Evolutionary conservation across 2,113 vertebrate species (phyloP).

Genomic region (Thalassarche chlororhynchos): DNA sequence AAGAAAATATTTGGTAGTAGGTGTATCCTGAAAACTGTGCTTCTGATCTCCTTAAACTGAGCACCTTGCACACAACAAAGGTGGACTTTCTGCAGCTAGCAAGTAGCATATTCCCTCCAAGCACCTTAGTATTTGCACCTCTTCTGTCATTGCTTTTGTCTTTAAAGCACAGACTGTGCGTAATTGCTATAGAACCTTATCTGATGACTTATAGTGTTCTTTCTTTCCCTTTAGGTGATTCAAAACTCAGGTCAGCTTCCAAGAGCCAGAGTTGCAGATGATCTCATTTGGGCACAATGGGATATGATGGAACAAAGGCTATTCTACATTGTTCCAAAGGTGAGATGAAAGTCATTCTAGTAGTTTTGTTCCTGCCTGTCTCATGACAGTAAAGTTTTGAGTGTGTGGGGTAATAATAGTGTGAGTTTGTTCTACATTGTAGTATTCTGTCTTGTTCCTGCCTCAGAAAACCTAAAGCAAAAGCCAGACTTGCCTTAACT

Average conservation of each 20-base stretch:
- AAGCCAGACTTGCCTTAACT: not conserved
- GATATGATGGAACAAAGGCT: slow-evolving; percentile 88
- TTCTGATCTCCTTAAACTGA: not conserved
- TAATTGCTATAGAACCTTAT: not conserved
- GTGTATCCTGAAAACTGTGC: not conserved
- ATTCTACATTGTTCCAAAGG: slow-evolving; percentile 86
- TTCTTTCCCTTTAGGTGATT: slow-evolving; percentile 80
- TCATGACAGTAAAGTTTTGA: not conserved
- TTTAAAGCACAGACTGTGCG: not conserved
- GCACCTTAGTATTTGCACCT: not conserved
- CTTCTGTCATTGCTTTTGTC: not conserved
- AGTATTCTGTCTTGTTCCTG: not conserved
- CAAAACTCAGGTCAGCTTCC: slow-evolving; percentile 80
- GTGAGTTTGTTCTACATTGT: not conserved
- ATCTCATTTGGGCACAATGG: slow-evolving; percentile 93
- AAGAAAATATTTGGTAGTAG: not conserved
- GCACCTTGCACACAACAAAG: not conserved
- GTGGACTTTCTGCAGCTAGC: not conserved
- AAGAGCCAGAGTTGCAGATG: slow-evolving; percentile 86
- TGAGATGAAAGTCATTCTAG: slow-evolving; percentile 37
- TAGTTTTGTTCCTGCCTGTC: not conserved
- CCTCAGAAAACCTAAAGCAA: not conserved
- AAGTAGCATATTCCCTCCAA: not conserved
- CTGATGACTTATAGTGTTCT: not conserved
- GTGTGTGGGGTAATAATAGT: not conserved